Evolutionary conservation across 2,113 vertebrate genomes (phyloP).

Genomic region (Zingel zingel): DNA sequence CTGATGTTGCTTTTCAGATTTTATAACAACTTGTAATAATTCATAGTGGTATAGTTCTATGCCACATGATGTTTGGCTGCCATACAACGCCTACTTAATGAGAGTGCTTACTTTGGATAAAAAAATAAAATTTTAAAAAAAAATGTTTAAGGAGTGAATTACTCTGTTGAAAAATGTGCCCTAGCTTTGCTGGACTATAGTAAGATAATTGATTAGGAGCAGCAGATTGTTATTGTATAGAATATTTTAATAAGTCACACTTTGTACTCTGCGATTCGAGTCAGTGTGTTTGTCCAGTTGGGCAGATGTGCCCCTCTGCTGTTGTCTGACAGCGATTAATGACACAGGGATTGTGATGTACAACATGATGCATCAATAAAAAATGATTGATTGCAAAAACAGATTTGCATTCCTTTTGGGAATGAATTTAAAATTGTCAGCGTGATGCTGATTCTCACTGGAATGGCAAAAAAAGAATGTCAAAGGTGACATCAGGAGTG

Average conservation of each 20-base stretch:
- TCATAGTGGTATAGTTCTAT: not conserved
- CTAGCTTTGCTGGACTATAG: conserved; percentile 10
- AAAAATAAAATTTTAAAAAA: not conserved
- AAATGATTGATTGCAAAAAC: conserved; percentile 31
- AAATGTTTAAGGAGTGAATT: not conserved
- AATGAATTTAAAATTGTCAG: not conserved
- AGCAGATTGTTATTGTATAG: conserved; percentile 47
- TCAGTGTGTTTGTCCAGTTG: conserved; percentile 33
- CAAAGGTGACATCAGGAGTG: too few relatives aligned
- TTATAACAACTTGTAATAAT: not conserved
- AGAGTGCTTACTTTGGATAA: not conserved
- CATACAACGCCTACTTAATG: not conserved
- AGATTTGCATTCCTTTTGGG: conserved; percentile 23
- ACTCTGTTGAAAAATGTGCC: conserved; percentile 53
- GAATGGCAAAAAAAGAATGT: not conserved
- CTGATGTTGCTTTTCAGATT: not conserved
- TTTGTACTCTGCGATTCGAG: conserved; percentile 21
- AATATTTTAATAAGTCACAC: conserved; percentile 59
- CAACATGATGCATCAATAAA: conserved; percentile 34
- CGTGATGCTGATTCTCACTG: not conserved
- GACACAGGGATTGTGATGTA: conserved; percentile 8
- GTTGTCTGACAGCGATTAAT: conserved; percentile 56
- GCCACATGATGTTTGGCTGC: not conserved
- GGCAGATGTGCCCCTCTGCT: conserved; percentile 44
- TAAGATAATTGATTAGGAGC: conserved; percentile 57